Percentiles rank a stretch among this genome's conserved stretches.
Conservation (phyloP, 2,797 vertebrate genomes). For the Crotalus adamanteus region DNA sequence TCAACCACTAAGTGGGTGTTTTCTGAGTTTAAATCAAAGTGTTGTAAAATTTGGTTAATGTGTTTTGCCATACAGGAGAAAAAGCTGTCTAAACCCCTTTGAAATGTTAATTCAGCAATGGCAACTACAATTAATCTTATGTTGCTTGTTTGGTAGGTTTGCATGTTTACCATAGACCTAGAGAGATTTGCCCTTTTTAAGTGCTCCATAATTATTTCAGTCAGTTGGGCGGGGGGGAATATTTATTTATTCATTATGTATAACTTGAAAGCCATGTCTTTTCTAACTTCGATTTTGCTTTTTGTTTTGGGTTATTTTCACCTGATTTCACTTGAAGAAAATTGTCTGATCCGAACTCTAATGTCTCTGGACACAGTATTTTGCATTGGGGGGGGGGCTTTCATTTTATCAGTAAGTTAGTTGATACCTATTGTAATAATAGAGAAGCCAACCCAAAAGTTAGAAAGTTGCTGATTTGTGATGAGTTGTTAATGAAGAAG, state of each 20-base stretch:
- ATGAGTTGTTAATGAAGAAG: slow-evolving; percentile 42
- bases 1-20: slow-evolving; percentile 19
- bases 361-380: slow-evolving; percentile 60
- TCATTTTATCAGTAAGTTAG: slow-evolving; percentile 59
- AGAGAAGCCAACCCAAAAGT: slow-evolving; percentile 55
- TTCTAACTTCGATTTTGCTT: slow-evolving; percentile 57
- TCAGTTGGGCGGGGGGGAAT: slow-evolving; percentile 54
- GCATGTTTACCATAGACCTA: slow-evolving; percentile 96
- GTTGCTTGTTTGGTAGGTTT: slow-evolving; percentile 94
- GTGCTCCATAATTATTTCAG: slow-evolving; percentile 72
- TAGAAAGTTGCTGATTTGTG: slow-evolving; percentile 54
- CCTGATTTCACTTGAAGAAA: slow-evolving; percentile 61
- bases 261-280: slow-evolving; percentile 73
- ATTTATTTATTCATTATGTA: slow-evolving; percentile 65
- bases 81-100: slow-evolving; percentile 81
- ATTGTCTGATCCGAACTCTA: slow-evolving; percentile 59
- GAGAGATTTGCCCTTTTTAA: slow-evolving; percentile 88
- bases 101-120: slow-evolving; percentile 84
- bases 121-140: slow-evolving; percentile 85
- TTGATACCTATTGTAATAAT: slow-evolving; percentile 71
- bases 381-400: slow-evolving; percentile 47
- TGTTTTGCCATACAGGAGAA: slow-evolving; percentile 61
- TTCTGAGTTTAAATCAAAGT: slow-evolving; percentile 41
- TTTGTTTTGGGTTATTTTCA: slow-evolving; percentile 46
- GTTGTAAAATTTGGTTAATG: slow-evolving; percentile 50